A percentile compares a stretch with the other conserved stretches of the same genome.
Conservation (phyloP, 2,888 invertebrate species). For the Oscheius sp. region DNA sequence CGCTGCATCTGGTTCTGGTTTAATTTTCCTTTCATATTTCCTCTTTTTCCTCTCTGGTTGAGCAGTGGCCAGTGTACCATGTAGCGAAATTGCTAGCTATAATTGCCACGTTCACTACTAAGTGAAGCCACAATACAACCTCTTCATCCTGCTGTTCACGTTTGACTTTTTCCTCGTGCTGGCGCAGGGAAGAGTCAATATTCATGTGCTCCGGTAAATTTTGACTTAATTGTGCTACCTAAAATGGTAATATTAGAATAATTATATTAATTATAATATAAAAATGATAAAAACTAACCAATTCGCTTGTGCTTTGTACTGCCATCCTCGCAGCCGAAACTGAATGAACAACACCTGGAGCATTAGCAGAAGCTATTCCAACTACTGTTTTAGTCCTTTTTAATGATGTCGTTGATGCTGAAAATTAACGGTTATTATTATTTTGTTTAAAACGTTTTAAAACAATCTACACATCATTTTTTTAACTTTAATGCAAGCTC, state of each 20-base stretch:
- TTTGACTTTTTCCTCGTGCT: conserved; percentile 58
- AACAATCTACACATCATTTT: too few relatives aligned
- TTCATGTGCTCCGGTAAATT: conserved; percentile 61
- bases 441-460: too few relatives aligned
- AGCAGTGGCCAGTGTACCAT: conserved; percentile 34
- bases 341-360: conserved; percentile 38
- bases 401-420: conserved; percentile 36
- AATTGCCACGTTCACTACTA: conserved; percentile 32
- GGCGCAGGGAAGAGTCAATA: conserved; percentile 54
- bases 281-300: conserved; percentile 22
- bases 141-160: conserved; percentile 58
- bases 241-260: neutral
- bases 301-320: conserved; percentile 53
- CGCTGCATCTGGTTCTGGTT: conserved; percentile 19
- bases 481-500: too few relatives aligned
- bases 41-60: conserved; percentile 53
- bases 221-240: conserved; percentile 65
- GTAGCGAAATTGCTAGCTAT: conserved; percentile 43
- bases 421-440: too few relatives aligned
- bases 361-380: conserved; percentile 38
- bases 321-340: conserved; percentile 51
- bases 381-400: conserved; percentile 59
- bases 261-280: neutral
- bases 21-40: conserved; percentile 55
- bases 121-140: conserved; percentile 35